Conservation (phyloP, 2,888 invertebrate genomes). For the Polymixis lichenea region DNA sequence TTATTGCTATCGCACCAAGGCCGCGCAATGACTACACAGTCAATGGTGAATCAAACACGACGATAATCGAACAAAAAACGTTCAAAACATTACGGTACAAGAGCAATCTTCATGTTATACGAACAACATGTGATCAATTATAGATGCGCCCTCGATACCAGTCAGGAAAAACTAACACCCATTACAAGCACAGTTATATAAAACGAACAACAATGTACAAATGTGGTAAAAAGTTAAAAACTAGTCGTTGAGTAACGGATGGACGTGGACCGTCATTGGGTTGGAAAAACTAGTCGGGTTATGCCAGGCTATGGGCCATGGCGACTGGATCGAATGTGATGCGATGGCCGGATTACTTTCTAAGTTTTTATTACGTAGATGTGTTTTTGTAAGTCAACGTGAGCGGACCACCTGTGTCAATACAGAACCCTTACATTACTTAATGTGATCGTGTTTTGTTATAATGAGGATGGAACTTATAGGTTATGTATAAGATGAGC, state of each 20-base stretch:
- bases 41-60: conserved; percentile 44
- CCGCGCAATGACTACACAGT: conserved; percentile 37
- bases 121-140: conserved; percentile 82
- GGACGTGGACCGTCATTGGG: conserved; percentile 76
- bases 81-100: conserved; percentile 70
- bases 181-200: conserved; percentile 89
- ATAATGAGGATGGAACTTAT: conserved; percentile 2
- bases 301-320: conserved; percentile 49
- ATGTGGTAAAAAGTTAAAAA: conserved; percentile 79
- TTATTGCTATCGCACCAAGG: conserved; percentile 38
- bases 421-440: conserved; percentile 18
- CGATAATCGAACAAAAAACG: conserved; percentile 41
- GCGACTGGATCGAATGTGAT: conserved; percentile 46
- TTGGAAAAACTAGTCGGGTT: conserved; percentile 78
- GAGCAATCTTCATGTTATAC: conserved; percentile 69
- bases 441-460: not conserved
- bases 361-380: conserved; percentile 65
- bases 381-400: conserved; percentile 68
- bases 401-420: conserved; percentile 61
- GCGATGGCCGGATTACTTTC: conserved; percentile 61
- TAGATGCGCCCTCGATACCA: conserved; percentile 81
- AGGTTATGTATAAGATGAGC: not conserved
- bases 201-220: conserved; percentile 82
- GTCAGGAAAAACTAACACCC: conserved; percentile 82
- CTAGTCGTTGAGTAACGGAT: conserved; percentile 77